phyloP scores from a whole-genome alignment of 2,797 vertebrate species.

The Loris lydekkerianus region DNA sequence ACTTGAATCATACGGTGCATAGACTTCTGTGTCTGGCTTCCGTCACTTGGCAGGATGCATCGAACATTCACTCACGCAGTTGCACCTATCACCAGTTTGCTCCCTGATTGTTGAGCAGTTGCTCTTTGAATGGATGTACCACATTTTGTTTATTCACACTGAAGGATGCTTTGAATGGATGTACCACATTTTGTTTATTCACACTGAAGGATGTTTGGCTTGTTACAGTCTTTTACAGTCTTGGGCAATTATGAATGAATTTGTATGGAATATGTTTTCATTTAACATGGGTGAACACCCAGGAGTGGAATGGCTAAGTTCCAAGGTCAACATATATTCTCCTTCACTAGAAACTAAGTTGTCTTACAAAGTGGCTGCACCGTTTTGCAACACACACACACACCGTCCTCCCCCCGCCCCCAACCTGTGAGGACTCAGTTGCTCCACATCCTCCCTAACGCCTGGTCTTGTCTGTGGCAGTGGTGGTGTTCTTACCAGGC shows the following conservation, averaged over 20 bases:
- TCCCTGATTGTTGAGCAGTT: background rate
- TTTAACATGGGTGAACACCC: background rate
- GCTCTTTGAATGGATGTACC: background rate
- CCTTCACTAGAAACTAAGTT: background rate
- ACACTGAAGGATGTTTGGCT: background rate
- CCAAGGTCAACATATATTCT: background rate
- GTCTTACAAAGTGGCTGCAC: no score
- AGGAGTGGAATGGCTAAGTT: rapidly evolving
- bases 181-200: background rate
- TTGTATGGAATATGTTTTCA: background rate
- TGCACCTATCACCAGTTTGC: rapidly evolving
- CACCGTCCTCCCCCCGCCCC: no score
- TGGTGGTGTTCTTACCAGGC: background rate
- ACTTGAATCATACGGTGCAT: rapidly evolving
- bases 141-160: background rate
- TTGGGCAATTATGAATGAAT: background rate
- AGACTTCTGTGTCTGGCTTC: no score
- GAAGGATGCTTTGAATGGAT: background rate
- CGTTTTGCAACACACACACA: background rate
- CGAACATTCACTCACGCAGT: background rate
- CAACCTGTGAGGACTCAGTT: background rate
- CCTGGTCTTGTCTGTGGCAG: rapidly evolving
- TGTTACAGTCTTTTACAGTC: background rate
- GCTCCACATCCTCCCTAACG: background rate
- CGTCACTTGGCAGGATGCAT: rapidly evolving